Evolutionary conservation across 1,140 invertebrate genomes (phyloP).

Genomic region (Lepidotrigona ventralis): DNA sequence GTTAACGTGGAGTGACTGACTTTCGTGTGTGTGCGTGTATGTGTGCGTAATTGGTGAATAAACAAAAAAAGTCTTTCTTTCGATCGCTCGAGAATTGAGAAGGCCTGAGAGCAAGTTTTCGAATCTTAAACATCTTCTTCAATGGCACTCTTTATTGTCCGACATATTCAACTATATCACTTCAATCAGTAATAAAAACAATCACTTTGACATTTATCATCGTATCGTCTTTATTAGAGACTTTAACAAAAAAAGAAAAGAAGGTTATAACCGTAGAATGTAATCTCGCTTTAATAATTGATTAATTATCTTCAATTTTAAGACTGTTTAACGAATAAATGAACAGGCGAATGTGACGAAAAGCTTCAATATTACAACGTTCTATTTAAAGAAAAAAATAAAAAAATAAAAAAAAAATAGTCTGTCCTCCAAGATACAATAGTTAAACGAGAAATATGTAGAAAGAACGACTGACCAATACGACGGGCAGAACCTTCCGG

Average conservation of each 20-base stretch:
- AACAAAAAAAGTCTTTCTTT: conserved; percentile 40
- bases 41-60: neutral
- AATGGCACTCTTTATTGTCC: conserved; percentile 30
- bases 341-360: neutral
- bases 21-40: conserved; percentile 39
- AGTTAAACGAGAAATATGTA: neutral
- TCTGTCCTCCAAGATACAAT: neutral
- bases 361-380: conserved; percentile 27
- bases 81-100: conserved; percentile 48
- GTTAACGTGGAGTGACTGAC: conserved; percentile 72
- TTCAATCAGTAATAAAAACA: conserved; percentile 43
- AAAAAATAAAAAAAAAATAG: neutral
- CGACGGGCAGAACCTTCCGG: neutral
- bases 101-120: conserved; percentile 22
- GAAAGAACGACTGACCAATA: neutral
- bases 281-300: conserved; percentile 41
- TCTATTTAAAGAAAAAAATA: neutral
- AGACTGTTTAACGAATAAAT: conserved; percentile 43
- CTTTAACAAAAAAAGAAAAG: neutral
- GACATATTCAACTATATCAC: conserved; percentile 21
- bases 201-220: conserved; percentile 37
- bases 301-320: conserved; percentile 39
- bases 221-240: conserved; percentile 39
- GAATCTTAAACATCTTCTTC: conserved; percentile 28
- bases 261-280: conserved; percentile 39